Evolutionary conservation across 2,888 invertebrate genomes (phyloP).

Genomic region (Labia minor): DNA sequence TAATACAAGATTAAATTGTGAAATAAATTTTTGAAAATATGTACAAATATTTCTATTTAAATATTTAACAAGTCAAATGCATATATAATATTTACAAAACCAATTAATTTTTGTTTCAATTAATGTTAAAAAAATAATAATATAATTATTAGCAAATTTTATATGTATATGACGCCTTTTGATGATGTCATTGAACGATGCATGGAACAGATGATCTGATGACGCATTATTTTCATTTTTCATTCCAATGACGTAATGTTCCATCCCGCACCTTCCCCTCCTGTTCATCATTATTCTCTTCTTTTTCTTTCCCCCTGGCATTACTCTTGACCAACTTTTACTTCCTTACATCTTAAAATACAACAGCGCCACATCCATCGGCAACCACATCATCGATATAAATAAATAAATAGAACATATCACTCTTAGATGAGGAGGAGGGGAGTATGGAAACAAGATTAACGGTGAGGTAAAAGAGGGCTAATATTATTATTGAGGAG

Average conservation of each 20-base stretch:
- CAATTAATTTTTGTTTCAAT: too few species aligned
- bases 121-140: too few species aligned
- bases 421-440: too few species aligned
- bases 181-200: background rate
- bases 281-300: background rate
- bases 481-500: background rate
- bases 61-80: too few species aligned
- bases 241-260: background rate
- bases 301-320: background rate
- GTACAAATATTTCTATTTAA: too few species aligned
- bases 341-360: background rate
- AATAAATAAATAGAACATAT: background rate
- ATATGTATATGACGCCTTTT: background rate
- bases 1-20: too few species aligned
- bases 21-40: too few species aligned
- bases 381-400: background rate
- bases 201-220: constrained; percentile 1
- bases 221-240: constrained; percentile 3
- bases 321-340: constrained; percentile 13
- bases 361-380: background rate
- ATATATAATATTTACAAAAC: too few species aligned
- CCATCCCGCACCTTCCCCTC: background rate
- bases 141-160: too few species aligned
- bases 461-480: background rate
- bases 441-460: background rate